A percentile compares a stretch with the other conserved stretches of the same genome.
phyloP scores from a whole-genome alignment of 2,888 invertebrate species.

The Drosophila colorata region DNA sequence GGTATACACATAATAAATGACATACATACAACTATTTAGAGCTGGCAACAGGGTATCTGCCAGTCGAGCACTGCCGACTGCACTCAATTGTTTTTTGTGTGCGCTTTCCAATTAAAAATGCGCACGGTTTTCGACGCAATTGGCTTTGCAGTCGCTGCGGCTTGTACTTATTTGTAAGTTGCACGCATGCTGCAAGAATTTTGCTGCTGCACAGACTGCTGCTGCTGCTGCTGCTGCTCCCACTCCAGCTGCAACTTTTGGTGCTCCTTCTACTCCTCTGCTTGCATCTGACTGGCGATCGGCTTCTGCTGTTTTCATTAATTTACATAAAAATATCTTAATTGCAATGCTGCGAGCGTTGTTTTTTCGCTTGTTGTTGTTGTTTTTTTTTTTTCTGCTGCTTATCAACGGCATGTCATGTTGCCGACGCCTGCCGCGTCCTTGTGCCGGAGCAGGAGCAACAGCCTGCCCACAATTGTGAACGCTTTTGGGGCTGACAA shows the following conservation, averaged over 20 bases:
- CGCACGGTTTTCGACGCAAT: conserved; percentile 63
- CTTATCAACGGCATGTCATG: conserved; percentile 75
- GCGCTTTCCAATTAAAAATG: conserved; percentile 77
- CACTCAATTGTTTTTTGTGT: conserved; percentile 16
- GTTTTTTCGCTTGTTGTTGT: neutral
- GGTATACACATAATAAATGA: too few species aligned
- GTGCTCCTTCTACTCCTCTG: too few species aligned
- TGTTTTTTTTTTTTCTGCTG: conserved; percentile 22
- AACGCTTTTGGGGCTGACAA: conserved; percentile 54
- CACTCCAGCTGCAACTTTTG: neutral
- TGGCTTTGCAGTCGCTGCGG: conserved; percentile 54
- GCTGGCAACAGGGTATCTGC: neutral
- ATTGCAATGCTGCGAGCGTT: conserved; percentile 59
- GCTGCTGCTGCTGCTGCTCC: neutral
- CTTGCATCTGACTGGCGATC: conserved; percentile 14
- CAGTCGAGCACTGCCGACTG: neutral
- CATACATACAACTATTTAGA: too few species aligned
- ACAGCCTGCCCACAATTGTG: conserved; percentile 1
- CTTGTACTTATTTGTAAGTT: conserved; percentile 77
- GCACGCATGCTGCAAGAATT: conserved; percentile 63
- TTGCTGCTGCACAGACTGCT: neutral
- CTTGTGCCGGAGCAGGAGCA: conserved; percentile 6
- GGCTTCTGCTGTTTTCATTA: conserved; percentile 51
- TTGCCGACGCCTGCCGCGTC: conserved; percentile 51
- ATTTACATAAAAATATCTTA: conserved; percentile 82